These are phyloP conservation scores for Scomber colias DNA, from an alignment of 2,113 vertebrate species.

Conservation along the genomic window DNA sequence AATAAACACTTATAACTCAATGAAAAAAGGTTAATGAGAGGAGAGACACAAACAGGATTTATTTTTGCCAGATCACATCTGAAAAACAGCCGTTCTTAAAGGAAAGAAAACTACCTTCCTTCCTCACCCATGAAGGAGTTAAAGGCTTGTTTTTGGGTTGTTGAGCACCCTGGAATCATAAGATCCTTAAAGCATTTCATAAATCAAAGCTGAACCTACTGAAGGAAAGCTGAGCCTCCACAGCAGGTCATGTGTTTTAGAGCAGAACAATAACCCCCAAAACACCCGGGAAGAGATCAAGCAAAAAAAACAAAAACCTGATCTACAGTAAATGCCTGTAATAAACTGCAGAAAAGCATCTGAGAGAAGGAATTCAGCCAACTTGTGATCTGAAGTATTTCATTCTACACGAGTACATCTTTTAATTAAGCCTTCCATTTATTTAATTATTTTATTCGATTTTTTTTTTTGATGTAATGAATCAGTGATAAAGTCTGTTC, in stretches of 20 bases:
- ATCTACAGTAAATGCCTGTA: constrained; percentile 1
- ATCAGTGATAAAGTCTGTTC: too few species aligned
- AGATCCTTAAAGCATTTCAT: constrained; percentile 11
- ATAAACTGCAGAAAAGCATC: not conserved
- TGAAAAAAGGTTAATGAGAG: not conserved
- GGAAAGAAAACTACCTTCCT: not conserved
- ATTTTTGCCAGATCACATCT: constrained; percentile 4
- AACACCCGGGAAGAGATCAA: constrained; percentile 32
- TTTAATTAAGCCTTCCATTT: too few species aligned
- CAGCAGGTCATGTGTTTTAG: constrained; percentile 23
- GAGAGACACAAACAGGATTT: not conserved
- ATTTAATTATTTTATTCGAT: too few species aligned
- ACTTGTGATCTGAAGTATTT: too few species aligned
- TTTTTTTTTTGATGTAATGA: too few species aligned
- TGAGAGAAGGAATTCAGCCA: too few species aligned
- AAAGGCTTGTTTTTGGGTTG: constrained; percentile 8
- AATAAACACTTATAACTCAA: constrained; percentile 11
- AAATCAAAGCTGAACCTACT: constrained; percentile 17
- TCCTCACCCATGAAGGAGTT: constrained; percentile 1
- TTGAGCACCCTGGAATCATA: not conserved
- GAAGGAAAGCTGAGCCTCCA: constrained; percentile 19
- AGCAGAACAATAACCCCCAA: constrained; percentile 45
- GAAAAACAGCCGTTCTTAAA: constrained; percentile 14
- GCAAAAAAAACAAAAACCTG: constrained; percentile 23
- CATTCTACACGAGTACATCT: too few species aligned